Evolutionary conservation across 2,888 invertebrate species (phyloP), one percentile per base, ranked within the genome.

Genomic region (Phlogophora meticulosa): DNA sequence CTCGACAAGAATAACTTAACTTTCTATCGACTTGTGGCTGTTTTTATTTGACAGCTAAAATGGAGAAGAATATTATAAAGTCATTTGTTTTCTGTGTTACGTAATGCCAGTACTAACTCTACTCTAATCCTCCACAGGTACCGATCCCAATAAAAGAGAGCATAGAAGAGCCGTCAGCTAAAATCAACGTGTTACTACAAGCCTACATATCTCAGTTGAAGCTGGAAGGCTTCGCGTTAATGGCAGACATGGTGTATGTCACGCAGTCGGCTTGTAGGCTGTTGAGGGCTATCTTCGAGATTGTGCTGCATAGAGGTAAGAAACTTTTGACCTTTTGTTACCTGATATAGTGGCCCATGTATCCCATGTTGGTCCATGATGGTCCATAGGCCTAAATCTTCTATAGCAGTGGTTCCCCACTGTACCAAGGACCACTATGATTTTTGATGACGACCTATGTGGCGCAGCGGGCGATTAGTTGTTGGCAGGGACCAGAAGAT

Each of bases 201-300:
- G 99, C 99, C 0, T 99, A 99, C 94, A 99, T 99, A 76, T 99
- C 99, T 0, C 99, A 99, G 91, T 93, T 99, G 81, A 99, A 99
- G 93, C 95, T 99, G 62, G 99, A 99, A 87, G 99, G 99, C 0
- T 99, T 99, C 91, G 99, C 99, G 0, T 95, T 99, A 2, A 99
- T 99, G 98, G 98, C 99, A 0, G 99, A 99, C 91, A 99, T 99
- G 99, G 99, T 99, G 4, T 99, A 98, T 90, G 98, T 99, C 0
- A 99, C 99, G 0, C 99, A 99, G 92, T 99, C 99, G 0, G 99
- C 99, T 0, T 98, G 98, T 2, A 96, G 99, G 53, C 96, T 99
- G 51, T 97, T 99, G 96, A 95, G 99, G 72, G 99, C 99, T 0
- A 99, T 99, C 79, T 99, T 98, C 91, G 99, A 99, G 95, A 99